Percentiles rank a stretch among this genome's conserved stretches.
These are phyloP conservation scores for Sminthurides bifidus DNA, from an alignment of 1,140 invertebrate species.

Conservation along the genomic window DNA sequence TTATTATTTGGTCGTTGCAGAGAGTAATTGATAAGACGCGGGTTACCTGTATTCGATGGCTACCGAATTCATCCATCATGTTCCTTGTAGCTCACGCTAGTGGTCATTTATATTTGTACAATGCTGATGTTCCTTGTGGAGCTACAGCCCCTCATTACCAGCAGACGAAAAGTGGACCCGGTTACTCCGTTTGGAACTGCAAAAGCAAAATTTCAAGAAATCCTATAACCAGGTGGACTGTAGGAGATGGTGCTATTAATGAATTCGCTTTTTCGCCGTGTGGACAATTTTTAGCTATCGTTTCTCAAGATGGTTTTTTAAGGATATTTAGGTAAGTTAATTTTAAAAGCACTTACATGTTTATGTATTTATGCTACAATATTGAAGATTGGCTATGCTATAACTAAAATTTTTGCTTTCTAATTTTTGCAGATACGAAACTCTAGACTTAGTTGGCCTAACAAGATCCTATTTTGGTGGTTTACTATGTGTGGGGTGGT, in stretches of 20 bases:
- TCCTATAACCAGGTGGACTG: slow-evolving; percentile 76
- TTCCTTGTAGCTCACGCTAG: slow-evolving; percentile 91
- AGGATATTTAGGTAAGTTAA: slow-evolving; percentile 66
- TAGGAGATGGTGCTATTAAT: slow-evolving; percentile 77
- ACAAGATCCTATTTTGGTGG: slow-evolving; percentile 95
- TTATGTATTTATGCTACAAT: neutral
- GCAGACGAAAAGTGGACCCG: slow-evolving; percentile 87
- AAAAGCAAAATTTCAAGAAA: slow-evolving; percentile 94
- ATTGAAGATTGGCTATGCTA: neutral
- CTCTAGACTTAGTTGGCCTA: slow-evolving; percentile 84
- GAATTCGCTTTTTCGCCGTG: slow-evolving; percentile 96
- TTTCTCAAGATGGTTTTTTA: slow-evolving; percentile 91
- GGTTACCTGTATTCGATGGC: slow-evolving; percentile 97
- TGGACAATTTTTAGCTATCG: slow-evolving; percentile 78
- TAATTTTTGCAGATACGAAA: slow-evolving; percentile 56
- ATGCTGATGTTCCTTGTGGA: slow-evolving; percentile 84
- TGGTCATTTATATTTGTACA: slow-evolving; percentile 92
- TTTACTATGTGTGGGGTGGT: slow-evolving; percentile 63
- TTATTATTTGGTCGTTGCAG: slow-evolving; percentile 47
- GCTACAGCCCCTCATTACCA: slow-evolving; percentile 77
- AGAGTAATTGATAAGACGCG: slow-evolving; percentile 94
- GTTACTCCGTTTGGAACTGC: slow-evolving; percentile 85
- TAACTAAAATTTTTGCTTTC: neutral
- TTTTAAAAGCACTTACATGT: neutral
- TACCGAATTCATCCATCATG: slow-evolving; percentile 81